phyloP scores from a whole-genome alignment of 2,113 vertebrate genomes.

The Lamprologus tigripictilis region DNA sequence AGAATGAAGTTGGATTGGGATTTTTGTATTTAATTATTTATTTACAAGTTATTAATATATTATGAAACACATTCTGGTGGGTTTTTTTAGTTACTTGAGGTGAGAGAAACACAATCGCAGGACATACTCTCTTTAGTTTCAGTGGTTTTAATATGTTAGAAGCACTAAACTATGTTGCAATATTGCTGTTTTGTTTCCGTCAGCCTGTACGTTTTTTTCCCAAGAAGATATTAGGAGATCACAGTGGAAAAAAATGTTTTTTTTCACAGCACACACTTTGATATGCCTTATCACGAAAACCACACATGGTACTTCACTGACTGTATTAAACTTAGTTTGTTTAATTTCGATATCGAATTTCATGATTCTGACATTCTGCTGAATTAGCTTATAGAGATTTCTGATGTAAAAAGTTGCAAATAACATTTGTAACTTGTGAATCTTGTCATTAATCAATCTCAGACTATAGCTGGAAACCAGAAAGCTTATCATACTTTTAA shows the following conservation, averaged over 20 bases:
- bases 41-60: neutral
- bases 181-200: neutral
- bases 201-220: neutral
- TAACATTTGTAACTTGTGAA: neutral
- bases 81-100: neutral
- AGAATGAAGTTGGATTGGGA: neutral
- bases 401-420: neutral
- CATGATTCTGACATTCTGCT: neutral
- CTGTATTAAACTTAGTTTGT: neutral
- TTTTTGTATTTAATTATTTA: neutral
- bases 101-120: neutral
- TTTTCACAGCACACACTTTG: neutral
- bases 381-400: neutral
- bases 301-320: neutral
- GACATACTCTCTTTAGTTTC: neutral
- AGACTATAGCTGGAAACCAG: neutral
- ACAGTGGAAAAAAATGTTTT: fast-evolving
- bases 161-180: neutral
- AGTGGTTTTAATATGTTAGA: neutral
- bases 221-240: neutral
- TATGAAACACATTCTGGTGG: neutral
- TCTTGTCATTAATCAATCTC: neutral
- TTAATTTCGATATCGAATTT: neutral
- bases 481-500: neutral
- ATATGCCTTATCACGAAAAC: neutral